Evolutionary conservation across 2,113 vertebrate genomes (phyloP), one percentile per base, ranked within the genome.

Genomic region (Pica pica): DNA sequence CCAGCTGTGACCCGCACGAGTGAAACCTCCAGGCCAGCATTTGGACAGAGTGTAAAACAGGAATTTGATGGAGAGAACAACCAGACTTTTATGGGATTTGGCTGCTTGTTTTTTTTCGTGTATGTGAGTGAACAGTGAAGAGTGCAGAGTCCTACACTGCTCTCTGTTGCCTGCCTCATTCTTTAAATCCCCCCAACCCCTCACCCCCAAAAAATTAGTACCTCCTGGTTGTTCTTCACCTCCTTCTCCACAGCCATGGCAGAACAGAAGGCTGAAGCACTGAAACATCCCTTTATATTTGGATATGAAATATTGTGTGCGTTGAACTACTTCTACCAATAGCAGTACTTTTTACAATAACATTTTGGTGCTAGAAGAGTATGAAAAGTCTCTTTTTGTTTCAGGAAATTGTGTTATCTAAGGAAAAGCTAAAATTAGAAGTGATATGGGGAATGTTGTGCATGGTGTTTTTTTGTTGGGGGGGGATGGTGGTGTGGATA

Each of bases 371-470:
- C 41, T 86, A 31, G 67, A 79, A 42, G 11, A 68, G 28, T n/a
- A 33, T 59, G 46, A 90, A 35, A 39, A 44, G 14, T 49, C 31
- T 70, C 23, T 10, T 87, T 83, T 79, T 74, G 16, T 85, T 90
- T 89, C 57, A 68, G 88, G 85, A 95, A 92, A 82, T n/a, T 56
- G 26, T 74, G 41, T 93, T 97, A 77, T 94, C 92, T 86, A 85
- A 90, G 69, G 64, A 94, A 79, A 93, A 46, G 64, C 65, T 96
- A 93, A 95, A 97, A 86, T 73, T 82, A 89, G 80, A 87, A 88
- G 47, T 35, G 49, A 61, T 83, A 76, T 47, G 39, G 24, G 61
- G 70, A 79, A 39, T 0, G 2, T 79, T 92, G 69, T 61, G 47
- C 19, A 8, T 44, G 18, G 21, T 0, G 2, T 14, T 6, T 60